These are phyloP conservation scores for Trialeurodes vaporariorum DNA, from an alignment of 1,140 invertebrate genomes.

Conservation along the genomic window DNA sequence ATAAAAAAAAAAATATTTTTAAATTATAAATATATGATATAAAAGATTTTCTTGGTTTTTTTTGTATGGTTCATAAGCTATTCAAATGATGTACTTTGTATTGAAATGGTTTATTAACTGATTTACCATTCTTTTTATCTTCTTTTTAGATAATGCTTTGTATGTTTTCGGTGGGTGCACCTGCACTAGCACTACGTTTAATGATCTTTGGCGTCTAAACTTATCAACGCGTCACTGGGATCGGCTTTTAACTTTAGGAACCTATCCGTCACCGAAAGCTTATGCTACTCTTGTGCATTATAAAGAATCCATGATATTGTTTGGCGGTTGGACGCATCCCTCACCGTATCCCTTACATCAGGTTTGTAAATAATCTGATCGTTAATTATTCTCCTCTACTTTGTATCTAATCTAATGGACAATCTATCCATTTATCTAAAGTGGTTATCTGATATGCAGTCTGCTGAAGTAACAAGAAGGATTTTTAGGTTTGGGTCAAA, in stretches of 20 bases:
- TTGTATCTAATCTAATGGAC: too few relatives aligned
- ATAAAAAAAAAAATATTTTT: too few relatives aligned
- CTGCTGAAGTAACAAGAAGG: too few relatives aligned
- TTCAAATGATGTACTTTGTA: too few relatives aligned
- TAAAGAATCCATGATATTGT: conserved; percentile 72
- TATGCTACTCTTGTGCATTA: conserved; percentile 82
- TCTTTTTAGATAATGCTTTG: conserved; percentile 55
- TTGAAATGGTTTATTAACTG: conserved; percentile 9
- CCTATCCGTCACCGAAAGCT: conserved; percentile 91
- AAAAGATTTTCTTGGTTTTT: conserved; percentile 2
- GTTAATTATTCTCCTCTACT: too few relatives aligned
- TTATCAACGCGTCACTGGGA: conserved; percentile 72
- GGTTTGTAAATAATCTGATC: too few relatives aligned
- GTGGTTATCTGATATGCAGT: too few relatives aligned
- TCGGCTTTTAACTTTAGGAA: conserved; percentile 65
- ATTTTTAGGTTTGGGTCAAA: too few relatives aligned
- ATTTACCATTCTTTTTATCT: conserved; percentile 14
- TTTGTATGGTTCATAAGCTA: background rate
- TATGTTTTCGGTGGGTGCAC: conserved; percentile 94
- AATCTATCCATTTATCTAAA: too few relatives aligned
- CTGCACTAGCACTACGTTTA: conserved; percentile 87
- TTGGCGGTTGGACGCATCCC: conserved; percentile 93
- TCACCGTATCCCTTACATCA: conserved; percentile 83
- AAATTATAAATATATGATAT: too few relatives aligned
- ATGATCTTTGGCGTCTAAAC: conserved; percentile 92